These are phyloP conservation scores for Prionace glauca DNA, from an alignment of 2,797 vertebrate species.

Conservation along the genomic window DNA sequence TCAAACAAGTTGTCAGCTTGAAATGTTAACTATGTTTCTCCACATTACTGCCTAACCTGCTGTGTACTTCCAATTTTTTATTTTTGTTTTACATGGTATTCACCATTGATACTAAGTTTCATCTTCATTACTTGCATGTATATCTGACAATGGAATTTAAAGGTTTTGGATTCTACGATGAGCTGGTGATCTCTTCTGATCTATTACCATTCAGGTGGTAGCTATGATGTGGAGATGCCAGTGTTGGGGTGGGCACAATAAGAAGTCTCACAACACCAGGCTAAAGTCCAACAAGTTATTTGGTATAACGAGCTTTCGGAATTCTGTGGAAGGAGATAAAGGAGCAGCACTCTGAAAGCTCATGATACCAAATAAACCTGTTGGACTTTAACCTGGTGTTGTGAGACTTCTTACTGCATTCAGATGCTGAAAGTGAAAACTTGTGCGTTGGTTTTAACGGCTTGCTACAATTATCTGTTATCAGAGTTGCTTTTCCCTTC, in stretches of 20 bases:
- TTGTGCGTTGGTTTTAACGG: neutral
- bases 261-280: no score
- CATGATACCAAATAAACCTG: no score
- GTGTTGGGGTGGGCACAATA: no score
- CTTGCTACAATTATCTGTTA: neutral
- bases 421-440: neutral
- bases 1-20: neutral
- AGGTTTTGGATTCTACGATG: neutral
- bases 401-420: neutral
- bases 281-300: no score
- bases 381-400: no score
- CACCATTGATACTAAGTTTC: neutral
- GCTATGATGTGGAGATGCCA: no score
- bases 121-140: neutral
- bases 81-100: neutral
- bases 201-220: neutral
- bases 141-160: neutral
- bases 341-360: no score
- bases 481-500: neutral
- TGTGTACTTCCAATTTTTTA: neutral
- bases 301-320: no score
- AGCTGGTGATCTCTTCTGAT: neutral
- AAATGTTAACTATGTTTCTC: neutral
- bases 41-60: neutral
- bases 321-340: no score